Base-by-base conservation (phyloP, 1,140 invertebrate genomes). In the Trichoplusia ni region DNA sequence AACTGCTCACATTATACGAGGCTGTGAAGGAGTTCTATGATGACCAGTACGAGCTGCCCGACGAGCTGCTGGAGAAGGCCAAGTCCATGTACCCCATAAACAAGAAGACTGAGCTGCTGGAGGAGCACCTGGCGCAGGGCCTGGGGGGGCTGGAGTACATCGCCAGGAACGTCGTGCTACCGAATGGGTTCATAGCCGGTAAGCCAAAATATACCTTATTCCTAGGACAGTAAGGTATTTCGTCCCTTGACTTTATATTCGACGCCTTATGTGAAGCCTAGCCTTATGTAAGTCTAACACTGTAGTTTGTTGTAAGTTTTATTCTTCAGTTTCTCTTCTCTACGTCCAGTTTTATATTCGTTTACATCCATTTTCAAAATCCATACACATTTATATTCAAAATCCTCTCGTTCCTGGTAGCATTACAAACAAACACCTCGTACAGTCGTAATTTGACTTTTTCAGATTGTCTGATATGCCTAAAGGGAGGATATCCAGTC, bases 1-100 rank as follows among this genome's bases (percentile, higher is more conserved):
- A 91, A 65, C 73, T 93, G 16, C 67, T 93, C 19, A 79, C 89
- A 2, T 75, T 95, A 2, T 82, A 93, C 70, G 92, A 94, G 80
- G 89, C 90, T n/a, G 86, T 94, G 1, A 86, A 81, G 47, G 75
- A 87, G 1, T 90, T 94, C 46, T 90, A 92, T 71, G 91, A 90
- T 9, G 71, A 88, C 19, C 38, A 68, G 0, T 87, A 78, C 14
- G 49, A 49, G 11, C 40, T 86, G 21, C 85, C 87, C 0, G 33
- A 42, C 0, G 63, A 77, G 2, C 35, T 84, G 0, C 8, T 84
- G 31, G 66, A 76, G 14, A 81, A 72, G 11, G 79, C 83, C 0
- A 79, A 71, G 38, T 42, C 75, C 0, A 19, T 79, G 49, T 89
- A 86, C 25, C 86, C 86, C 0, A 44, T 74, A 0, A 74, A 82